Base-by-base conservation (phyloP, 1,140 invertebrate genomes). In the Gryon sp. region DNA sequence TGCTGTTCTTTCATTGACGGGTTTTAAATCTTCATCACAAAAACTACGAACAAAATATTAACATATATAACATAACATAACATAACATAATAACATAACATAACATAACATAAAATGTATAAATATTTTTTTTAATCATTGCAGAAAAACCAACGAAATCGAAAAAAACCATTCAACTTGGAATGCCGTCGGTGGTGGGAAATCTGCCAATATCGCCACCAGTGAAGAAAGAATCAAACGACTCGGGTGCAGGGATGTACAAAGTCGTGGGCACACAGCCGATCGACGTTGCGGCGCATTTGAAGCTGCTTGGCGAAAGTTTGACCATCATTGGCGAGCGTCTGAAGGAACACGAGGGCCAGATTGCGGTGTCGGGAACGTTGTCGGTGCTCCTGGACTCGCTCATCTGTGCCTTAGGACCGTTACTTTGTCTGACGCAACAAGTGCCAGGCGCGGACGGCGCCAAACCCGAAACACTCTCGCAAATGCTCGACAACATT, bases 341-440 rank as follows among this genome's bases (percentile, higher is more conserved):
- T 22, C 90, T 99, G 0, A 97, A 96, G 84, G 96, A 98, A 83
- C 95, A 97, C 82, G 95, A 97, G 92, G 97, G 97, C 14, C 95
- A 98, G 88, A 97, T 98, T 46, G 96, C 96, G 0, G 96, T 98
- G 3, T 97, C 96, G 0, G 97, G 97, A 0, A 98, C 96, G 69
- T 89, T 98, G 48, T 98, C 97, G 0, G 96, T 98, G n/a, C 89
- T 99, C 12, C 86, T 99, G 72, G 97, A 99, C 86, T 98, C 97
- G 0, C 89, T 98, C 30, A 90, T 99, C n/a, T 98, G 97, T 88
- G 96, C 96, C 11, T 89, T 98, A 78, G 96, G 94, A 1, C 96
- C 97, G 5, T 88, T 99, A 18, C 89, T 98, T 55, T 97, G 96
- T 83, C 91, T 99, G 18, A 96, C 96, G 0, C 93, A 95, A 62